Evolutionary conservation across 2,888 invertebrate genomes (phyloP).

Genomic region (Ichneumoninae sp.): DNA sequence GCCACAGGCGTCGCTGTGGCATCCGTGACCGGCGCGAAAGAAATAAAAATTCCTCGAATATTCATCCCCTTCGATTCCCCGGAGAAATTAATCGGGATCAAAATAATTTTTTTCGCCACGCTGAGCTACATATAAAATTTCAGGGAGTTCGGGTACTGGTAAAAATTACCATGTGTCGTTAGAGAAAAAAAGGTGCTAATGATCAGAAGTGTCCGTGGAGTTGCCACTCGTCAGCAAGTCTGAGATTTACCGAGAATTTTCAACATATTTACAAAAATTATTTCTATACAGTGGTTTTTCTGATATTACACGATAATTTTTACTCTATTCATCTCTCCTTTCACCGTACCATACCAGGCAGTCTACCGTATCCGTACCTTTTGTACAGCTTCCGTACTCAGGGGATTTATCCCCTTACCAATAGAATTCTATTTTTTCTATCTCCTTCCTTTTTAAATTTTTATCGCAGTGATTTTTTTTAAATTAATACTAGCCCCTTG

Average conservation of each 20-base stretch:
- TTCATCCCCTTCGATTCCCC: conserved; percentile 53
- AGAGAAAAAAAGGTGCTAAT: neutral
- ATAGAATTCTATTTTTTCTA: too few relatives aligned
- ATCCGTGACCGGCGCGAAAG: neutral
- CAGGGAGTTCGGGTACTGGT: conserved; percentile 21
- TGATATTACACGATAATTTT: neutral
- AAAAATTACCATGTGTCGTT: neutral
- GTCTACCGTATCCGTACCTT: too few relatives aligned
- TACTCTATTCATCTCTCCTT: too few relatives aligned
- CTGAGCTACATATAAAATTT: conserved; percentile 42
- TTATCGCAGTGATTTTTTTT: neutral
- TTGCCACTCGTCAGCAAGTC: neutral
- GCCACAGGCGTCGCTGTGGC: conserved; percentile 9
- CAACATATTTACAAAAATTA: neutral
- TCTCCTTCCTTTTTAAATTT: neutral
- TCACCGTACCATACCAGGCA: neutral
- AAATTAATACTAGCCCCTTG: conserved; percentile 54
- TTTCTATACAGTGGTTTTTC: neutral
- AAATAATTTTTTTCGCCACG: conserved; percentile 33
- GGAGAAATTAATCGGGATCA: conserved; percentile 60
- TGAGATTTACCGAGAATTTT: neutral
- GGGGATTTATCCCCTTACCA: too few relatives aligned
- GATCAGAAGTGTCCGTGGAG: neutral
- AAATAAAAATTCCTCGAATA: conserved; percentile 54
- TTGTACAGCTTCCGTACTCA: too few relatives aligned